These are phyloP conservation scores for Sparus aurata DNA, from an alignment of 2,797 vertebrate genomes.

Conservation along the genomic window DNA sequence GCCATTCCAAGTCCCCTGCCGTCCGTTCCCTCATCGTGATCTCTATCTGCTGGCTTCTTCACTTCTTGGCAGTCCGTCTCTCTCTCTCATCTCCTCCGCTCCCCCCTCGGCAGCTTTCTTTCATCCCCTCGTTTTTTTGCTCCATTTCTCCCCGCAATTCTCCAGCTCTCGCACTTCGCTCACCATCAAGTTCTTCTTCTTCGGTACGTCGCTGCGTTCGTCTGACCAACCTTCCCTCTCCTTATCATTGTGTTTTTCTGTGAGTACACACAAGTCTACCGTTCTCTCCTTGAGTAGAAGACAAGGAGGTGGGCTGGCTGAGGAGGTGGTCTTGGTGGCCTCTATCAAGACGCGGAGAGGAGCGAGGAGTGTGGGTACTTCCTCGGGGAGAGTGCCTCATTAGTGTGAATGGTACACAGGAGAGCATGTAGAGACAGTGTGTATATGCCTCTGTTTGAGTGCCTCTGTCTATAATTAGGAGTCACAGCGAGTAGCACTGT, in stretches of 20 bases:
- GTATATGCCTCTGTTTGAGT: conserved; percentile 75
- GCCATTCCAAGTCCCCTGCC: conserved; percentile 65
- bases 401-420: conserved; percentile 78
- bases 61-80: conserved; percentile 70
- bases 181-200: conserved; percentile 14
- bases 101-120: conserved; percentile 57
- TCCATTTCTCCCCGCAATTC: conserved; percentile 53
- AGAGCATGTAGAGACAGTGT: conserved; percentile 73
- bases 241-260: neutral
- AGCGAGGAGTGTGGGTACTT: conserved; percentile 63
- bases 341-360: conserved; percentile 60
- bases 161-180: conserved; percentile 33
- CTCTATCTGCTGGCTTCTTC: conserved; percentile 72
- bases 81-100: conserved; percentile 61
- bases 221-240: conserved; percentile 16
- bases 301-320: conserved; percentile 40
- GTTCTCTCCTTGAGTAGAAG: conserved; percentile 21
- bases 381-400: conserved; percentile 80
- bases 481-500: conserved; percentile 72
- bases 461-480: conserved; percentile 84
- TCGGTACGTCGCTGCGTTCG: conserved; percentile 31
- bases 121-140: conserved; percentile 56
- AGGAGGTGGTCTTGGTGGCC: conserved; percentile 67
- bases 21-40: conserved; percentile 75
- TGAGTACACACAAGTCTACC: conserved; percentile 10